These are phyloP conservation scores for Aporophyla lueneburgensis DNA, from an alignment of 2,888 invertebrate genomes.

Conservation along the genomic window DNA sequence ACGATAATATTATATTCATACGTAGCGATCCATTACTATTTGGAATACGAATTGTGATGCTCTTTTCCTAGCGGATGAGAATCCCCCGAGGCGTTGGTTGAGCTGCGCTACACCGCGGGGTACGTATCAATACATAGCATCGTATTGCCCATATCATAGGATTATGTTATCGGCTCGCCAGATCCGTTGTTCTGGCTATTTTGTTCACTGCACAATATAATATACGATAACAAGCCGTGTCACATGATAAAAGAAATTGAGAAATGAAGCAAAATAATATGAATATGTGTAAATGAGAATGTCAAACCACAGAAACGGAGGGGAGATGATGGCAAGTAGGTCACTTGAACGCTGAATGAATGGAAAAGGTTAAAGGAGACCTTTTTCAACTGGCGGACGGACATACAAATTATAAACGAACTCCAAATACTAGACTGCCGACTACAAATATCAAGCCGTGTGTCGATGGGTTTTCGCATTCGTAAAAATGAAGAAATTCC, in stretches of 20 bases:
- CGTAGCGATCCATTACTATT: constrained; percentile 41
- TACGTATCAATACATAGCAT: constrained; percentile 23
- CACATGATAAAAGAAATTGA: background rate
- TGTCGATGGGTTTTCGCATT: background rate
- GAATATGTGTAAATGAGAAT: too few species aligned
- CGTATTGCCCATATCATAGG: constrained; percentile 12
- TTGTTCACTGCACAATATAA: background rate
- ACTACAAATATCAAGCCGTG: background rate
- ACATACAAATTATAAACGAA: background rate
- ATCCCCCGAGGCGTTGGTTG: constrained; percentile 24
- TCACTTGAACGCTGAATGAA: background rate
- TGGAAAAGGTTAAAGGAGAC: background rate
- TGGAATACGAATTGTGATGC: constrained; percentile 41
- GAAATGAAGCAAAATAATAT: background rate
- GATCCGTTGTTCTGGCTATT: background rate
- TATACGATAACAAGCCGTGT: background rate
- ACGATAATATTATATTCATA: constrained; percentile 10
- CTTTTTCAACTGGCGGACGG: background rate
- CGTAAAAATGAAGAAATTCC: background rate
- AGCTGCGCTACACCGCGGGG: constrained; percentile 11
- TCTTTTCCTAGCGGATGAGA: constrained; percentile 26
- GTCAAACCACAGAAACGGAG: background rate
- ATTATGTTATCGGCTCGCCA: constrained; percentile 8
- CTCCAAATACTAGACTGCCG: too few species aligned
- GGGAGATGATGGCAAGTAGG: background rate